Percentiles rank a stretch among this genome's conserved stretches.
Conservation (phyloP, 2,888 invertebrate species). For the Macaria notata region DNA sequence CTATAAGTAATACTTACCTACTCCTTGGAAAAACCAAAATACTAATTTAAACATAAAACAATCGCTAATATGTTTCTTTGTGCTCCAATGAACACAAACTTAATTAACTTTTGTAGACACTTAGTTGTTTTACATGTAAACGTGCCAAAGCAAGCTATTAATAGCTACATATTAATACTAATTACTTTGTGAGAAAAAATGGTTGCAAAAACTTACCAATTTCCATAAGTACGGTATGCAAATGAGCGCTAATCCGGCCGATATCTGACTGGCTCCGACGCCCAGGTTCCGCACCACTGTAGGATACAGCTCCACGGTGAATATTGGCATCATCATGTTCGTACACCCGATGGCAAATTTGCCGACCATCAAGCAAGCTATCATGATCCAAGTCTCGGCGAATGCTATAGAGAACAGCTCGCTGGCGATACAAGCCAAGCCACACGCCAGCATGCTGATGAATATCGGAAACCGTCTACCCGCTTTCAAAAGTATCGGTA, state of each 20-base stretch:
- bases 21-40: constrained; percentile 5
- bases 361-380: constrained; percentile 89
- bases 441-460: constrained; percentile 85
- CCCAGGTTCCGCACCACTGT: constrained; percentile 87
- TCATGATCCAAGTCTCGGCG: constrained; percentile 85
- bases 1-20: neutral
- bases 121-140: neutral
- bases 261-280: constrained; percentile 88
- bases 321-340: constrained; percentile 90
- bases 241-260: constrained; percentile 89
- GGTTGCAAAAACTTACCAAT: constrained; percentile 78
- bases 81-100: too few relatives aligned
- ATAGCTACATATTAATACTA: too few relatives aligned
- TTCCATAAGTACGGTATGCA: constrained; percentile 90
- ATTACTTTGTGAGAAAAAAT: too few relatives aligned
- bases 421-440: constrained; percentile 86
- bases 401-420: constrained; percentile 78
- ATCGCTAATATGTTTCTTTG: too few relatives aligned
- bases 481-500: constrained; percentile 87
- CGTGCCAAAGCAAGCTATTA: too few relatives aligned
- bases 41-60: neutral
- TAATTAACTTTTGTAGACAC: too few relatives aligned
- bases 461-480: constrained; percentile 88
- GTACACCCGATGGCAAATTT: constrained; percentile 90
- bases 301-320: constrained; percentile 88